Evolutionary conservation across 2,888 invertebrate genomes (phyloP), one percentile per base, ranked within the genome.

Genomic region (Molanna angustata): DNA sequence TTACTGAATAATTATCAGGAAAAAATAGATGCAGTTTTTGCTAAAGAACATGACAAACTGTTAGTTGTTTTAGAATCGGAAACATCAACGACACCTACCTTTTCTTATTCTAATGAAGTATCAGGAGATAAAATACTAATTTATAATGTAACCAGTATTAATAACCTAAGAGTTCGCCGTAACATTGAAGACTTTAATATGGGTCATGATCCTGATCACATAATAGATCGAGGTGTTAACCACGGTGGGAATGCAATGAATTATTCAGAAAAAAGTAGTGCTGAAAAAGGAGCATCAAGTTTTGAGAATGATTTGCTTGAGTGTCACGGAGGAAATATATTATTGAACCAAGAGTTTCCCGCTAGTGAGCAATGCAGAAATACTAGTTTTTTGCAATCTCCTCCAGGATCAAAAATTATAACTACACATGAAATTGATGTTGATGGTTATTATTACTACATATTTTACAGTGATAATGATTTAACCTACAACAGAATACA

Each of bases 401-500:
- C 83, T 4, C 81, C 83, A 19, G 85, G 85, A 59, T 66, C 73
- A 6, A 75, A 73, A 67, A 84, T 88, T 74, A 74, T 81, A 57
- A 79, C 82, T 1, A 80, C 79, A 52, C 89, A 91, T 63, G 82
- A 88, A 60, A 85, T 91, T 18, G 73, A 79, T 31, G 76, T 81
- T 45, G 86, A 90, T 66, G 91, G 90, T 4, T 91, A 91, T 70
- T 92, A 91, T 67, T 92, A 92, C 70, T 92, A 91, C 63, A 90
- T 92, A 61, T 91, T 92, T 70, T 91, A 90, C 65, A 90, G 89
- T 63, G 90, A 92, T 67, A 90, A 91, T 71, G 90, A 90, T 67
- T 74, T 84, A 61, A 83, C 86, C 7, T 80, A 77, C 42, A 92
- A 91, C 69, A 85, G 88, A 65, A 87, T 92, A 62, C 87, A 90